Percentiles rank a stretch among this genome's conserved stretches.
phyloP scores from a whole-genome alignment of 2,888 invertebrate species.

The Drosophila koepferae region DNA sequence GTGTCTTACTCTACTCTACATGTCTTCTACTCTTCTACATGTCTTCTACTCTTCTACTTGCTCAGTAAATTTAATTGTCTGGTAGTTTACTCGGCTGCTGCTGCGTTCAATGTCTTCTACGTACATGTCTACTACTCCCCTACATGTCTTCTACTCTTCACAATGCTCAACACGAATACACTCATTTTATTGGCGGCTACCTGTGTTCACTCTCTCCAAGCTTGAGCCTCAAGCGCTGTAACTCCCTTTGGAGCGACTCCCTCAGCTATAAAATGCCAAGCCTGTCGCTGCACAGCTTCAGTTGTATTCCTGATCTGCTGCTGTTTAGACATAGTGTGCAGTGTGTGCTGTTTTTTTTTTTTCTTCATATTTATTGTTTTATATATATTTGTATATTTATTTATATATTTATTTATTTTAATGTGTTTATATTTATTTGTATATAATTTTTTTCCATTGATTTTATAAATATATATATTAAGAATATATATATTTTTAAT shows the following conservation, averaged over 20 bases:
- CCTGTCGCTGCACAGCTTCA: background rate
- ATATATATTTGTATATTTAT: too few relatives aligned
- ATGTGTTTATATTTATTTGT: too few relatives aligned
- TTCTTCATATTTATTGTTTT: too few relatives aligned
- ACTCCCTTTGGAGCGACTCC: background rate
- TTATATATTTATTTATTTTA: too few relatives aligned
- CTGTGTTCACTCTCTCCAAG: background rate
- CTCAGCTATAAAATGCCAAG: background rate
- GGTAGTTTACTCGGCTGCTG: too few relatives aligned
- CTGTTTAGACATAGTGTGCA: background rate
- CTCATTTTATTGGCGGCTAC: background rate
- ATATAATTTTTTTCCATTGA: too few relatives aligned
- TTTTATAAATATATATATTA: too few relatives aligned
- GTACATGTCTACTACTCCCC: background rate
- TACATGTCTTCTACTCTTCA: background rate
- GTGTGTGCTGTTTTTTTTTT: background rate
- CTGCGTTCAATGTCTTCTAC: background rate
- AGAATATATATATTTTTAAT: too few relatives aligned
- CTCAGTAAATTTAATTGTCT: too few relatives aligned
- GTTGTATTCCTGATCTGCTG: background rate
- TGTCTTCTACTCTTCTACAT: too few relatives aligned
- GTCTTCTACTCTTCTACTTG: too few relatives aligned
- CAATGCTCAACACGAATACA: background rate
- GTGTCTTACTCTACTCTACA: too few relatives aligned
- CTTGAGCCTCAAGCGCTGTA: background rate